Evolutionary conservation across 2,797 vertebrate genomes (phyloP).

Genomic region (Chrysocyon brachyurus): DNA sequence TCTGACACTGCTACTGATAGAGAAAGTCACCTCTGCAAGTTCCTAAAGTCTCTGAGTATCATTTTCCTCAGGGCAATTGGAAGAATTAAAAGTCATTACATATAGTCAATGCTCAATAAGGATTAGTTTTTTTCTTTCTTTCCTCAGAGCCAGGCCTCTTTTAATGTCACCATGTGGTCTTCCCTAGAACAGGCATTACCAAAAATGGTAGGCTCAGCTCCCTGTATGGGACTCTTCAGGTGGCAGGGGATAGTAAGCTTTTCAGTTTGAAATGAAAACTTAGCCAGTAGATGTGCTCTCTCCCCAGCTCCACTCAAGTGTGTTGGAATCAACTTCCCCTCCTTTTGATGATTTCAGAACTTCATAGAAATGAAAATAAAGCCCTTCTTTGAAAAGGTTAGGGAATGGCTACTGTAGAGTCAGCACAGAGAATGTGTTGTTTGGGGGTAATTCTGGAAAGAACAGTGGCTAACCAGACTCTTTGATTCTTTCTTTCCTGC

Average conservation of each 20-base stretch:
- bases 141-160: neutral
- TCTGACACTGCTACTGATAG: neutral
- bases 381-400: constrained; percentile 54
- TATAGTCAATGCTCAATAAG: neutral
- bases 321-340: constrained; percentile 53
- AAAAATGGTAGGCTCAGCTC: neutral
- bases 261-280: constrained; percentile 41
- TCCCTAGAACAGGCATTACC: neutral
- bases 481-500: constrained; percentile 54
- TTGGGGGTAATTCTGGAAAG: constrained; percentile 56
- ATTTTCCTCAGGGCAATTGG: neutral
- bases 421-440: constrained; percentile 74
- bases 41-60: neutral
- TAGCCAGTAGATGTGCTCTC: neutral
- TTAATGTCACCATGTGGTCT: neutral
- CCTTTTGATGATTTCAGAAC: constrained; percentile 52
- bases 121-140: neutral
- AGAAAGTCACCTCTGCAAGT: neutral
- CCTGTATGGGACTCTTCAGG: neutral
- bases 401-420: neutral
- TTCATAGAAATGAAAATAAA: constrained; percentile 73
- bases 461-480: neutral
- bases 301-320: neutral
- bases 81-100: neutral
- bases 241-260: neutral